Evolutionary conservation across 1,140 invertebrate species (phyloP).

Genomic region (Leptinotarsa defecta): DNA sequence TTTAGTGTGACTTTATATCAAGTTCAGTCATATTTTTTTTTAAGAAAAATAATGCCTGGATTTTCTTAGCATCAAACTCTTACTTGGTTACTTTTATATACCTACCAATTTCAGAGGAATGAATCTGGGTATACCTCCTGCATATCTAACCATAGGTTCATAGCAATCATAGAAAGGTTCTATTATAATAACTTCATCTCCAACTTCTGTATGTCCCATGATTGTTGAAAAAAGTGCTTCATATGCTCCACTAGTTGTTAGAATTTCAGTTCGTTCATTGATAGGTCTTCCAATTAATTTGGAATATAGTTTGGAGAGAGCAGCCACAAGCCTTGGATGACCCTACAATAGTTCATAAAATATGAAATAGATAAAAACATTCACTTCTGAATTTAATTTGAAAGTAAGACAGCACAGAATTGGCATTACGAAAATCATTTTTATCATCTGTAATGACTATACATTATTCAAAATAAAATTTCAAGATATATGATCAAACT

Average conservation of each 20-base stretch:
- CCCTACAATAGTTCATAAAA: conserved; percentile 57
- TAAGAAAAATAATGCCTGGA: too few species aligned
- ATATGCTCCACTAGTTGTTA: conserved; percentile 92
- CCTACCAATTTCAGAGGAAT: conserved; percentile 84
- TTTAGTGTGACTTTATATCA: too few species aligned
- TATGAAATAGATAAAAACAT: background rate
- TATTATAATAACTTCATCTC: conserved; percentile 83
- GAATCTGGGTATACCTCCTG: conserved; percentile 85
- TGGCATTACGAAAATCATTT: too few species aligned
- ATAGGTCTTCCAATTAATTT: conserved; percentile 74
- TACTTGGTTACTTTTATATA: conserved; percentile 6
- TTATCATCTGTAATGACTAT: too few species aligned
- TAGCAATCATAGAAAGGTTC: conserved; percentile 99
- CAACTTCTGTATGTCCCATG: conserved; percentile 79
- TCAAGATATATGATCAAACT: too few species aligned
- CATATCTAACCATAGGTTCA: conserved; percentile 88
- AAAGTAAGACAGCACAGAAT: too few species aligned
- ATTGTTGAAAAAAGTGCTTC: conserved; percentile 87
- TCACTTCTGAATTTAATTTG: too few species aligned
- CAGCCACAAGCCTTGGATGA: conserved; percentile 87
- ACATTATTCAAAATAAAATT: too few species aligned
- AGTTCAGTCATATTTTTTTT: too few species aligned
- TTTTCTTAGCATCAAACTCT: too few species aligned
- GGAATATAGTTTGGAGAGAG: conserved; percentile 83
- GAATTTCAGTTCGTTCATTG: conserved; percentile 66